Conservation (phyloP, 2,888 invertebrate genomes). For the Tetranychus piercei region DNA sequence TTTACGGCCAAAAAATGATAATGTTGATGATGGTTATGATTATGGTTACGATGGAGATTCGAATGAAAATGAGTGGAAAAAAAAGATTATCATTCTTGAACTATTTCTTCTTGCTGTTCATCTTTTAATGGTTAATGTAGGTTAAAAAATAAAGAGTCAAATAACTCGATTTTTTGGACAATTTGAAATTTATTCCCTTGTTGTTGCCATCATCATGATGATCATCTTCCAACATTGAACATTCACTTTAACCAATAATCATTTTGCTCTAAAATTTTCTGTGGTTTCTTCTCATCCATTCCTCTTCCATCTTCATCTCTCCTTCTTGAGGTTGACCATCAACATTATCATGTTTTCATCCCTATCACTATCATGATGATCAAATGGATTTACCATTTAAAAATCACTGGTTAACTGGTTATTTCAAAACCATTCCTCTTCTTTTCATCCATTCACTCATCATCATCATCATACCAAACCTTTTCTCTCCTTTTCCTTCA, state of each 20-base stretch:
- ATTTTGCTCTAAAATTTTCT: not conserved
- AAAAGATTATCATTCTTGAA: not conserved
- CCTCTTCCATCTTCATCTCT: too few species aligned
- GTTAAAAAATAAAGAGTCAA: not conserved
- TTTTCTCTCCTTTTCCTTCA: not conserved
- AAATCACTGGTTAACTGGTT: not conserved
- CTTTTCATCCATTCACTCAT: not conserved
- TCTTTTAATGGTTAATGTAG: not conserved
- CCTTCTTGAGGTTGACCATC: not conserved
- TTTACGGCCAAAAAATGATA: not conserved
- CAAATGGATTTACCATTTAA: not conserved
- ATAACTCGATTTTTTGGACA: not conserved
- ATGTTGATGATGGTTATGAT: too few species aligned
- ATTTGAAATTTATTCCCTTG: not conserved
- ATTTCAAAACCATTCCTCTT: not conserved
- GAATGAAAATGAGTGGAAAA: not conserved
- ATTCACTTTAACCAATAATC: not conserved
- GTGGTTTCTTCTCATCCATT: not conserved
- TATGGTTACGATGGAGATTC: not conserved
- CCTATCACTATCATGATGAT: not conserved
- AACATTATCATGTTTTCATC: not conserved
- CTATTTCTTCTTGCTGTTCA: not conserved
- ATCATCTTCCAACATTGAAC: not conserved
- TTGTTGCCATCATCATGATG: not conserved
- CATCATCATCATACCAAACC: not conserved